Percentiles rank a stretch among this genome's conserved stretches.
Conservation (phyloP, 2,888 invertebrate genomes). For the Catocala sponsa region DNA sequence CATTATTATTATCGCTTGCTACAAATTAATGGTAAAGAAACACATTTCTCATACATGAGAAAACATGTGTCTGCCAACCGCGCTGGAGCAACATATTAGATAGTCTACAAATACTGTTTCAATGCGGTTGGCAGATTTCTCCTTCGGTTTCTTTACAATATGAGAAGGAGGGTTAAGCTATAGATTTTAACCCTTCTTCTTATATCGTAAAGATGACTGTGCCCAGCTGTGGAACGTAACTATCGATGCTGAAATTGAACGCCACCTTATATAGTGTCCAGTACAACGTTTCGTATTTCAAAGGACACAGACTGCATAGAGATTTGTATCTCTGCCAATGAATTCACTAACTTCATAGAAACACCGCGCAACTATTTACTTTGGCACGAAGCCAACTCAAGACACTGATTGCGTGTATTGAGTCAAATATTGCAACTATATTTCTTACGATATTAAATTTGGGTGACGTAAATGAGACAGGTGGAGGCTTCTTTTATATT, state of each 20-base stretch:
- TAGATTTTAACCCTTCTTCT: no score
- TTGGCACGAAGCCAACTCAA: slow-evolving; percentile 68
- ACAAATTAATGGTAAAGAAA: no score
- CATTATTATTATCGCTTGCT: no score
- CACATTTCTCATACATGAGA: no score
- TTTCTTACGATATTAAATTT: slow-evolving; percentile 68
- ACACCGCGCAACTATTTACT: slow-evolving; percentile 55
- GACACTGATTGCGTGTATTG: slow-evolving; percentile 75
- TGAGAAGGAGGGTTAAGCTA: no score
- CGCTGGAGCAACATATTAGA: no score
- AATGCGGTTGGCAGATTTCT: no score
- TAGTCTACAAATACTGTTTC: no score
- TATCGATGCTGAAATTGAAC: background rate
- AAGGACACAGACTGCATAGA: slow-evolving; percentile 36
- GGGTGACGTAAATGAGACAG: slow-evolving; percentile 50
- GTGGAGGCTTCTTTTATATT: slow-evolving; percentile 38
- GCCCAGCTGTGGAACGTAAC: background rate
- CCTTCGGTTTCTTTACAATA: no score
- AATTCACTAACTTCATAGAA: slow-evolving; percentile 70
- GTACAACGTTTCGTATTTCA: slow-evolving; percentile 21
- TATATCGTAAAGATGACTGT: background rate
- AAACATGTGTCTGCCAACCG: no score
- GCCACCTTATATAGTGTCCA: background rate
- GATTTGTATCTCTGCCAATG: slow-evolving; percentile 72
- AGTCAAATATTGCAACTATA: slow-evolving; percentile 70